Percentiles rank a stretch among this genome's conserved stretches.
Evolutionary conservation across 2,797 vertebrate genomes (phyloP).

Genomic region (Gymnocypris eckloni): DNA sequence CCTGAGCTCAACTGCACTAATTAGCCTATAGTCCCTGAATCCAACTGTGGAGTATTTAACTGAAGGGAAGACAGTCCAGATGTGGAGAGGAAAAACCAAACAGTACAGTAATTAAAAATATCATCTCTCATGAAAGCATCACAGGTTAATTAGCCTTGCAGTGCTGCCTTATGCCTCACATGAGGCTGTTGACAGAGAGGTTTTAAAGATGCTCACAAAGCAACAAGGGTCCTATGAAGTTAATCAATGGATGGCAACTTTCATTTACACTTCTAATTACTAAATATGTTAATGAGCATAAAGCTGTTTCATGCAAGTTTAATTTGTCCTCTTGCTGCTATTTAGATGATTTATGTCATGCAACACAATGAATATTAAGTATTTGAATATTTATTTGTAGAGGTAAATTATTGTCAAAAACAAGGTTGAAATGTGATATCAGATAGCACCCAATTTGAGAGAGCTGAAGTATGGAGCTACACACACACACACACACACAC

Average conservation of each 20-base stretch:
- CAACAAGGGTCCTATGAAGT: conserved; percentile 71
- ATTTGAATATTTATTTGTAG: conserved; percentile 12
- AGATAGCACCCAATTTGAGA: neutral
- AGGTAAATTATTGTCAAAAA: neutral
- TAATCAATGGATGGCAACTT: conserved; percentile 71
- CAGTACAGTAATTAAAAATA: conserved; percentile 70
- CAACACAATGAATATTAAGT: neutral
- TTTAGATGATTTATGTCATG: conserved; percentile 1
- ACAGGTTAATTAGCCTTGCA: conserved; percentile 68
- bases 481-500: neutral
- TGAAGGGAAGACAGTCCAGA: conserved; percentile 70
- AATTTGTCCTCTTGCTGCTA: conserved; percentile 12
- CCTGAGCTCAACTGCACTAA: conserved; percentile 69
- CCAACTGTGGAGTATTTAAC: conserved; percentile 73
- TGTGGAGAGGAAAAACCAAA: conserved; percentile 63
- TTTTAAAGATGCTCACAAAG: conserved; percentile 69
- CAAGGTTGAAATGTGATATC: neutral
- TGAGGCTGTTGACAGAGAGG: conserved; percentile 61
- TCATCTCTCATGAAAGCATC: conserved; percentile 52
- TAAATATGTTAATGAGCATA: conserved; percentile 63
- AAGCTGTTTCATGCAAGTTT: conserved; percentile 4
- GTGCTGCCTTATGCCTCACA: conserved; percentile 49
- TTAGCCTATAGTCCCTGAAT: conserved; percentile 74
- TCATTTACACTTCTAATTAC: conserved; percentile 73
- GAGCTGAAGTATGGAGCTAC: neutral